These are phyloP conservation scores for Copidosoma aretas DNA, from an alignment of 2,888 invertebrate species.

Conservation along the genomic window DNA sequence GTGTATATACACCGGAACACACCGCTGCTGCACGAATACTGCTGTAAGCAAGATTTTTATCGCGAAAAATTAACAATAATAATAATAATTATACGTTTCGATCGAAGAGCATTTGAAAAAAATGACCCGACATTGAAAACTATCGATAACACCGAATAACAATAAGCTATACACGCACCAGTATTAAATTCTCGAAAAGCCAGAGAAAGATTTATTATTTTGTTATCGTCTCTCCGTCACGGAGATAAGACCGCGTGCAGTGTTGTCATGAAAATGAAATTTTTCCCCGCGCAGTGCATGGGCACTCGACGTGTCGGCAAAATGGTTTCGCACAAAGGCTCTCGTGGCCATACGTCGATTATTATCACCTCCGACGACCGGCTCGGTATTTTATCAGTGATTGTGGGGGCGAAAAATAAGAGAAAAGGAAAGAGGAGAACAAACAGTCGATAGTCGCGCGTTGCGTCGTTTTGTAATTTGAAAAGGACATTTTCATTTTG, in stretches of 20 bases:
- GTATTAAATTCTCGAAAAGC: slow-evolving; percentile 4
- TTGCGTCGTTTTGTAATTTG: neutral
- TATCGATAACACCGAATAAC: neutral
- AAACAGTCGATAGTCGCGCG: slow-evolving; percentile 50
- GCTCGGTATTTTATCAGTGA: slow-evolving; percentile 55
- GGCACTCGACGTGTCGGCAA: slow-evolving; percentile 13
- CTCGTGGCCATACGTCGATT: slow-evolving; percentile 5
- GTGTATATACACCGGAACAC: slow-evolving; percentile 12
- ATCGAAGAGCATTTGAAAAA: too few relatives aligned
- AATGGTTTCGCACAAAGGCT: slow-evolving; percentile 23
- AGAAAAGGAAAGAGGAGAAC: slow-evolving; percentile 42
- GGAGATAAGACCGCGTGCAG: slow-evolving; percentile 11
- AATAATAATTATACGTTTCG: too few relatives aligned
- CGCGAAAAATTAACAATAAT: too few relatives aligned
- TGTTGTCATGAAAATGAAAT: slow-evolving; percentile 25
- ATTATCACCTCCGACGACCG: slow-evolving; percentile 38
- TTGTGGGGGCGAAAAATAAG: slow-evolving; percentile 41
- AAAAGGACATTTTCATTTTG: too few relatives aligned
- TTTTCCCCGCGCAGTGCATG: slow-evolving; percentile 3
- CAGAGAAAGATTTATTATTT: slow-evolving; percentile 35
- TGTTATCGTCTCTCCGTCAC: slow-evolving; percentile 25
- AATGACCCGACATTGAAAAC: too few relatives aligned
- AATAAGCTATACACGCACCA: neutral
- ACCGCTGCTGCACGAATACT: neutral
- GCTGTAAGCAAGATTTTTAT: neutral